A percentile compares a stretch with the other conserved stretches of the same genome.
These are phyloP conservation scores for Tetranychus truncatus DNA, from an alignment of 2,888 invertebrate species.

Conservation along the genomic window DNA sequence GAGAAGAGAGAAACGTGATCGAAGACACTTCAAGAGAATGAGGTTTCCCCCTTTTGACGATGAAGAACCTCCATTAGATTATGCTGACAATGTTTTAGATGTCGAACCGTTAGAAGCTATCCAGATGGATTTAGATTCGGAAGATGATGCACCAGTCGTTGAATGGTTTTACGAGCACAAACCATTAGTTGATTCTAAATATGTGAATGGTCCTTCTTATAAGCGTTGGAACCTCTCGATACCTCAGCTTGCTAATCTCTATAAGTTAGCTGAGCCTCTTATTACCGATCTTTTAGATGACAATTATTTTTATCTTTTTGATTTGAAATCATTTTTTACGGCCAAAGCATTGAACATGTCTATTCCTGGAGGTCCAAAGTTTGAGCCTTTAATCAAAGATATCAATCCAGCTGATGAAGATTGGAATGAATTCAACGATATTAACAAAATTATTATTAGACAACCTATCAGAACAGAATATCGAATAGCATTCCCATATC, in stretches of 20 bases:
- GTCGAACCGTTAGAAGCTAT: slow-evolving; percentile 98
- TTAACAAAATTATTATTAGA: slow-evolving; percentile 97
- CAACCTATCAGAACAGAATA: slow-evolving; percentile 98
- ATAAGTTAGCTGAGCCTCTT: slow-evolving; percentile 89
- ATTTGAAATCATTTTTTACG: slow-evolving; percentile 97
- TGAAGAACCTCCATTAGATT: slow-evolving; percentile 97
- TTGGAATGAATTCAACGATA: slow-evolving; percentile 99
- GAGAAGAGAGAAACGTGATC: slow-evolving; percentile 87
- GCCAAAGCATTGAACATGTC: slow-evolving; percentile 99
- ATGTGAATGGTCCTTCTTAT: slow-evolving; percentile 91
- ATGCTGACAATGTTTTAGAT: slow-evolving; percentile 95
- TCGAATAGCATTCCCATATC: slow-evolving; percentile 93
- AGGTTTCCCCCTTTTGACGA: slow-evolving; percentile 99
- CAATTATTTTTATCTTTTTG: slow-evolving; percentile 97
- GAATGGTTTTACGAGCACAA: slow-evolving; percentile 98
- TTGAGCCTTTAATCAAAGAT: slow-evolving; percentile 96
- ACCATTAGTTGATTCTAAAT: slow-evolving; percentile 73
- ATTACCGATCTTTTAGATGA: slow-evolving; percentile 92
- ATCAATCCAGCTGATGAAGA: slow-evolving; percentile 94
- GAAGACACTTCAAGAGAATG: slow-evolving; percentile 97
- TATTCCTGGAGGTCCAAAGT: slow-evolving; percentile 97
- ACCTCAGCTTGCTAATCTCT: slow-evolving; percentile 93
- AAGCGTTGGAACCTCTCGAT: slow-evolving; percentile 84
- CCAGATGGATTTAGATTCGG: slow-evolving; percentile 87
- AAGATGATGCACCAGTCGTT: slow-evolving; percentile 51